Base-by-base conservation (phyloP, 2,888 invertebrate genomes). In the Polietes domitor region DNA sequence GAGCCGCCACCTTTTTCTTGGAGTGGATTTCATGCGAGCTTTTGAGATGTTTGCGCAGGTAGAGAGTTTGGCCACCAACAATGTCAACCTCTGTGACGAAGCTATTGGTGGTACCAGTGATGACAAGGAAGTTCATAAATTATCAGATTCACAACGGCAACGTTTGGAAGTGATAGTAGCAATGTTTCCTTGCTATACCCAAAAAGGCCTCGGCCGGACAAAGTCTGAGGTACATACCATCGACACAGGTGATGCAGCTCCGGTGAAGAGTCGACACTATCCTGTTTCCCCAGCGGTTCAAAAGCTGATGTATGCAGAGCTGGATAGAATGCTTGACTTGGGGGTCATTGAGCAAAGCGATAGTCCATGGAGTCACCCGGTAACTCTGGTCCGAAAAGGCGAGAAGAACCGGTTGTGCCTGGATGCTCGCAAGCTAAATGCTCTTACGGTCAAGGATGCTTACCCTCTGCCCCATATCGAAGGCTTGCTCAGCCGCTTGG, bases 381-480 rank as follows among this genome's bases (percentile, higher is more conserved):
- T n/a, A n/a, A n/a, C n/a, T n/a, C n/a, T n/a, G n/a, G n/a, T n/a
- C n/a, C n/a, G n/a, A n/a, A n/a, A n/a, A n/a, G n/a, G n/a, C n/a
- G n/a, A n/a, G n/a, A n/a, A n/a, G n/a, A n/a, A n/a, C n/a, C n/a
- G n/a, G n/a, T n/a, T n/a, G n/a, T n/a, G n/a, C n/a, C n/a, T n/a
- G n/a, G n/a, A n/a, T n/a, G n/a, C n/a, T n/a, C n/a, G 76, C 12
- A 81, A 77, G 26, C 65, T 81, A 1, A 78, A 78, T 63, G 77
- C 70, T 5, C 70, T 71, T 9, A 77, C 61, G 28, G 21, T 71
- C 37, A 75, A 76, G 75, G 80, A 80, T 41, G 75, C 71, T 12
- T 76, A 80, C 71, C 81, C 77, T 10, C 28, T 82, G 0, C 82
- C 77, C 2, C 74, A 83, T 73, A 83, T 83, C 10, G 80, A 82